These are phyloP conservation scores for Mohoua ochrocephala DNA, from an alignment of 2,113 vertebrate species.

Conservation along the genomic window DNA sequence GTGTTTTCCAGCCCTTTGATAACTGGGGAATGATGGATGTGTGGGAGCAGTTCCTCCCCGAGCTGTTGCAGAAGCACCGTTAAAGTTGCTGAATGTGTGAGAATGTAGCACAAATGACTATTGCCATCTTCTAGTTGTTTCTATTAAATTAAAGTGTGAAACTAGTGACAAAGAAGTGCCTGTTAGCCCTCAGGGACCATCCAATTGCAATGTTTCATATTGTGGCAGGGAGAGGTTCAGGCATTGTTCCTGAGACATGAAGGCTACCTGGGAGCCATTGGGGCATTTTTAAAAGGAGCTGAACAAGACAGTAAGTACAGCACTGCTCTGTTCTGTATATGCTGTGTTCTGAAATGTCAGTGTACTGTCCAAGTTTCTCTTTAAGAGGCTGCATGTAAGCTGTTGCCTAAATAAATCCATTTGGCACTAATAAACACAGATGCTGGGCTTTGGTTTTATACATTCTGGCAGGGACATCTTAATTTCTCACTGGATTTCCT, in stretches of 20 bases:
- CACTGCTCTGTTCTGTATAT: constrained; percentile 29
- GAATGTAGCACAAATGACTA: constrained; percentile 31
- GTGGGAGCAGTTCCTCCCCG: not conserved
- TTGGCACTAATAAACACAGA: constrained; percentile 10
- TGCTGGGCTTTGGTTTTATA: constrained; percentile 33
- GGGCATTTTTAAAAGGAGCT: constrained; percentile 95
- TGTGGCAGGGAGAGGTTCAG: constrained; percentile 91
- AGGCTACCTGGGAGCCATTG: constrained; percentile 96
- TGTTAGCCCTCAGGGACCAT: constrained; percentile 50
- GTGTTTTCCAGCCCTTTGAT: not conserved
- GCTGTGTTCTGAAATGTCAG: constrained; percentile 56
- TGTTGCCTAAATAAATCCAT: constrained; percentile 13
- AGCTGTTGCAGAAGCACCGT: not conserved
- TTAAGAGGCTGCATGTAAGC: constrained; percentile 48
- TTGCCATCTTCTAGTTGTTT: constrained; percentile 27
- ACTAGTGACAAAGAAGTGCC: constrained; percentile 43
- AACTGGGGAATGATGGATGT: not conserved
- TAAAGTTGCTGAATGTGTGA: constrained; percentile 35
- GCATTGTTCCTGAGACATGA: constrained; percentile 96
- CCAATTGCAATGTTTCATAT: constrained; percentile 60
- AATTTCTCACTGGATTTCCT: not conserved
- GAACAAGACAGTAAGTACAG: constrained; percentile 95
- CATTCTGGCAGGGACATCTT: not conserved
- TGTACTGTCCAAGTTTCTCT: constrained; percentile 48
- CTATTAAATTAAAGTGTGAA: constrained; percentile 51